Evolutionary conservation across 2,888 invertebrate species (phyloP), one percentile per base, ranked within the genome.

Genomic region (Tethea ocularis): DNA sequence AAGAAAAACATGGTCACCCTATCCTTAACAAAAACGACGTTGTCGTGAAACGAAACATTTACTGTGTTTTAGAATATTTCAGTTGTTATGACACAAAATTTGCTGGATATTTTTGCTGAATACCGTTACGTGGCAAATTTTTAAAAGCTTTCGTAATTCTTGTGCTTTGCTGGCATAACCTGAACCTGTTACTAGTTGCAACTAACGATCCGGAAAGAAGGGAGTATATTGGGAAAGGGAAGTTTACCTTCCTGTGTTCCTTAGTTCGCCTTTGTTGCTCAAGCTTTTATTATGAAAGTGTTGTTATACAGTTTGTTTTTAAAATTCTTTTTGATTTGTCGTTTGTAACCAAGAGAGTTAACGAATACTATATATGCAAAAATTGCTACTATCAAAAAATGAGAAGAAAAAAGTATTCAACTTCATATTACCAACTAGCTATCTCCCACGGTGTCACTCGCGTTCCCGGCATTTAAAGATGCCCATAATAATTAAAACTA

Each of bases 11-110:
- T 64, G 58, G 64, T 57, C 56, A 66, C 58, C 57, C 56, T 57
- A 64, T 17, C 51, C 17, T 38, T 20, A 20, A 2, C 20, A 8
- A 24, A 57, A 64, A 53, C n/a, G 60, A 65, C 64, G 69, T 58
- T 63, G 65, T 63, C 51, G 61, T 57, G 62, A 65, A 63, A 65
- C 64, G 62, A 46, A 58, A 63, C 62, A 63, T 67, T 71, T 74
- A 64, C 69, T 68, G 68, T 64, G 60, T 74, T 71, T 62, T 57
- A 63, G 64, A 71, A 69, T 72, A 72, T 72, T 69, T 66, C 58
- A 67, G 58, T 58, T 52, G 41, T 46, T 58, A 54, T 56, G 53
- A 36, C 60, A 56, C 60, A 59, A 61, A 63, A 57, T 72, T 59
- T 24, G 26, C 53, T 58, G 59, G 52, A 66, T 68, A 69, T 67